These are phyloP conservation scores for Cnemophilus loriae DNA, from an alignment of 2,113 vertebrate genomes.

Conservation along the genomic window DNA sequence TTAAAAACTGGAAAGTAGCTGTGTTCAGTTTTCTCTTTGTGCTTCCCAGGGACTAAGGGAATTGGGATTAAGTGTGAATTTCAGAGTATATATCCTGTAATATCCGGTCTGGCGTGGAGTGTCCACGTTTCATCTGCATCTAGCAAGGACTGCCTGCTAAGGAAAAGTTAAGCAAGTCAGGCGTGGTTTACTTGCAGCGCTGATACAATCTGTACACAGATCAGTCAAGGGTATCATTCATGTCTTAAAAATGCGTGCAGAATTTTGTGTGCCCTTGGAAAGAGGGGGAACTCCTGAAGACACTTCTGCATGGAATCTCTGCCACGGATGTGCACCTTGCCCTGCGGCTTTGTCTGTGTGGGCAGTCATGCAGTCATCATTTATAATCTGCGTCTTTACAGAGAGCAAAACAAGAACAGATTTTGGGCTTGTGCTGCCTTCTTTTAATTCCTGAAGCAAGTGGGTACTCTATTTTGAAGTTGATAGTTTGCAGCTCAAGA, in stretches of 20 bases:
- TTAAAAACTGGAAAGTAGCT: not conserved
- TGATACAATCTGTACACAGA: not conserved
- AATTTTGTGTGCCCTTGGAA: not conserved
- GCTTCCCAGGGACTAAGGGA: not conserved
- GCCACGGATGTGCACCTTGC: fast-evolving
- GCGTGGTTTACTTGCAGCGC: not conserved
- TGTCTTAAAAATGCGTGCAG: not conserved
- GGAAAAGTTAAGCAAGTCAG: not conserved
- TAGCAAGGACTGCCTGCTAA: not conserved
- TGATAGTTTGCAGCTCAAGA: not conserved
- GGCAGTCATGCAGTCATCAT: not conserved
- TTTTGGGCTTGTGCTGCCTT: not conserved
- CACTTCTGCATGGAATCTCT: not conserved
- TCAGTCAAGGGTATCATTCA: not conserved
- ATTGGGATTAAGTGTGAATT: not conserved
- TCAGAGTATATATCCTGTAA: too few species aligned
- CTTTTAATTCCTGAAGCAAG: not conserved
- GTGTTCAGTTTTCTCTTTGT: not conserved
- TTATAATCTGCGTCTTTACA: not conserved
- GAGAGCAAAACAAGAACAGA: not conserved
- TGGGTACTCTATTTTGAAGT: not conserved
- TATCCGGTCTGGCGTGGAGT: not conserved
- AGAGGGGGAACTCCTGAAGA: not conserved
- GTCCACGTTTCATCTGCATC: not conserved
- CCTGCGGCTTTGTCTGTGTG: fast-evolving